Conservation (phyloP, 2,797 vertebrate species). For the Macroramphosus scolopax region DNA sequence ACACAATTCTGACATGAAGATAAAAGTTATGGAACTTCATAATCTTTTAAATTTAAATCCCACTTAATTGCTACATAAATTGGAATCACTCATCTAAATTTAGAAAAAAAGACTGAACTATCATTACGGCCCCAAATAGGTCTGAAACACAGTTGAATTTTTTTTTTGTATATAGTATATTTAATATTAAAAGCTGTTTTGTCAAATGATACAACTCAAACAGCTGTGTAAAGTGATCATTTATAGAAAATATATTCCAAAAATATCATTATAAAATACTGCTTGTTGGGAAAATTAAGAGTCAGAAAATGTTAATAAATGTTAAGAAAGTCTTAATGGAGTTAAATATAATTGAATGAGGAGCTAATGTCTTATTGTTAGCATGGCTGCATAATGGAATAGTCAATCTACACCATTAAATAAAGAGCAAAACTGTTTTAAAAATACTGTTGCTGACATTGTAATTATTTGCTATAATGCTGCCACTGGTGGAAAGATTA, state of each 20-base stretch:
- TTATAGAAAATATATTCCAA: no score
- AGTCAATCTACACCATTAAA: not conserved
- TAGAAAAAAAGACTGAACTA: not conserved
- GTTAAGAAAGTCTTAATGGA: no score
- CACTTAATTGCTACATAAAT: no score
- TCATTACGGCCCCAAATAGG: no score
- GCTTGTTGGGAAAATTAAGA: no score
- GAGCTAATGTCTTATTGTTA: not conserved
- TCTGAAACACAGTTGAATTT: no score
- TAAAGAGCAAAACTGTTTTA: not conserved
- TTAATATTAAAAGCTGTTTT: no score
- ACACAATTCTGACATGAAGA: slow-evolving; percentile 1
- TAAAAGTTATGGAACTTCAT: slow-evolving; percentile 1
- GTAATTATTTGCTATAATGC: not conserved
- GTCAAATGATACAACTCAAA: no score
- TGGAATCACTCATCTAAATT: not conserved
- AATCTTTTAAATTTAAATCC: slow-evolving; percentile 2
- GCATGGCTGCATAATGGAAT: not conserved
- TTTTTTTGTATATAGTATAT: no score
- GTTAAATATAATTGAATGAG: not conserved
- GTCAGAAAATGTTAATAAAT: no score
- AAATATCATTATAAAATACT: no score
- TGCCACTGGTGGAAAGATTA: not conserved
- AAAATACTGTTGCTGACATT: not conserved
- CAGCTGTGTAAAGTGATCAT: no score